Evolutionary conservation across 2,797 vertebrate genomes (phyloP).

Genomic region (Poeciliopsis infans): DNA sequence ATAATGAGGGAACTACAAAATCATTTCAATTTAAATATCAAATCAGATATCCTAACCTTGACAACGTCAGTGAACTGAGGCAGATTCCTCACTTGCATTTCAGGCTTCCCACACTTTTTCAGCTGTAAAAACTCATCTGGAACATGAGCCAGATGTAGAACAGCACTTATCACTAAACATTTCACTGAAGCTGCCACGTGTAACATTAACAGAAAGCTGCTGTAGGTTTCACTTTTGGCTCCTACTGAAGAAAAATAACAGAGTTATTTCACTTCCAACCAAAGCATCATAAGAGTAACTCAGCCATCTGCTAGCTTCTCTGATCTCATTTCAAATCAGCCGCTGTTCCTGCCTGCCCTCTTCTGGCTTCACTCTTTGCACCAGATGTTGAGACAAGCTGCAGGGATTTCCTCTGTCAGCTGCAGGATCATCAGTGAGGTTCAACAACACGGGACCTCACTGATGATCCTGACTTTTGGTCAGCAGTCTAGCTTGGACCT

Average conservation of each 20-base stretch:
- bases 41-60: too few species aligned
- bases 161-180: too few species aligned
- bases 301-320: background rate
- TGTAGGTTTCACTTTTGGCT: background rate
- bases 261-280: slow-evolving; percentile 8
- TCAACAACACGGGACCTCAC: background rate
- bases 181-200: background rate
- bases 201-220: background rate
- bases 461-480: background rate
- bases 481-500: background rate
- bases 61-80: background rate
- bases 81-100: background rate
- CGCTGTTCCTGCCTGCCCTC: background rate
- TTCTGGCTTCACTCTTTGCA: background rate
- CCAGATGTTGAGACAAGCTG: slow-evolving; percentile 22
- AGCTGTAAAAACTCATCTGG: too few species aligned
- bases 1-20: too few species aligned
- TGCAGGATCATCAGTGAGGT: background rate
- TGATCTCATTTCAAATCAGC: slow-evolving; percentile 11
- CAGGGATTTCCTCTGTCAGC: slow-evolving; percentile 8
- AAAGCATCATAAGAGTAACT: background rate
- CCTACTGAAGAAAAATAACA: background rate
- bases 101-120: background rate
- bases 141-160: too few species aligned
- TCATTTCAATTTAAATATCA: too few species aligned